These are phyloP conservation scores for Pteronura brasiliensis DNA, from an alignment of 2,113 vertebrate genomes.

Conservation along the genomic window DNA sequence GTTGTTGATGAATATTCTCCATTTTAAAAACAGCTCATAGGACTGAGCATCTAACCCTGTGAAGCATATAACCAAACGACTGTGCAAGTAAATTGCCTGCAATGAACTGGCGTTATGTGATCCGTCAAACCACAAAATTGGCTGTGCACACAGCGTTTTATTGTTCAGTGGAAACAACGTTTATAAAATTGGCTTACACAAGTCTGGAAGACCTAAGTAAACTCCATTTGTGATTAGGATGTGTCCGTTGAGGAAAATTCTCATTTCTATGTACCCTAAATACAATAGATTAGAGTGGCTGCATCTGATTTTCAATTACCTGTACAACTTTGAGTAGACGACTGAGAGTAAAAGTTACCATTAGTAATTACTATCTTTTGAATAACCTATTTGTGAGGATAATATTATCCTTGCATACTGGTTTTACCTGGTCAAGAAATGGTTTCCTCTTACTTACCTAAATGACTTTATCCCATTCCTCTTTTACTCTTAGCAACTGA, in stretches of 20 bases:
- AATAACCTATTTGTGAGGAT: constrained; percentile 43
- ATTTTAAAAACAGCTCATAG: not conserved
- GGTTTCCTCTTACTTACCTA: constrained; percentile 40
- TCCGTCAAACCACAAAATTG: not conserved
- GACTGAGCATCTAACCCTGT: not conserved
- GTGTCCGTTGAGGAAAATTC: not conserved
- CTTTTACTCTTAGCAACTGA: constrained; percentile 26
- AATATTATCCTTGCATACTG: constrained; percentile 55
- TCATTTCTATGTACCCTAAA: not conserved
- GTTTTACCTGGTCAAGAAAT: constrained; percentile 46
- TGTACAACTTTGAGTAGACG: constrained; percentile 54
- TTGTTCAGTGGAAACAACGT: not conserved
- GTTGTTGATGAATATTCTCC: not conserved
- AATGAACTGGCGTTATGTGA: not conserved
- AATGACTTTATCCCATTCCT: constrained; percentile 56
- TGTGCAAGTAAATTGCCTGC: not conserved
- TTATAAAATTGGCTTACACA: not conserved
- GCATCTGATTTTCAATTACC: constrained; percentile 28
- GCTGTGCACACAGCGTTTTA: not conserved
- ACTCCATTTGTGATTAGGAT: not conserved
- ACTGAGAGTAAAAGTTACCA: not conserved
- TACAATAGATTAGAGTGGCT: not conserved
- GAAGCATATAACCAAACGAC: not conserved
- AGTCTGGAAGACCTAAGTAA: not conserved
- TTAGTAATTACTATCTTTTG: constrained; percentile 43